A percentile compares a stretch with the other conserved stretches of the same genome.
Conservation (phyloP, 2,113 vertebrate species). For the Rhadina sibilatrix region DNA sequence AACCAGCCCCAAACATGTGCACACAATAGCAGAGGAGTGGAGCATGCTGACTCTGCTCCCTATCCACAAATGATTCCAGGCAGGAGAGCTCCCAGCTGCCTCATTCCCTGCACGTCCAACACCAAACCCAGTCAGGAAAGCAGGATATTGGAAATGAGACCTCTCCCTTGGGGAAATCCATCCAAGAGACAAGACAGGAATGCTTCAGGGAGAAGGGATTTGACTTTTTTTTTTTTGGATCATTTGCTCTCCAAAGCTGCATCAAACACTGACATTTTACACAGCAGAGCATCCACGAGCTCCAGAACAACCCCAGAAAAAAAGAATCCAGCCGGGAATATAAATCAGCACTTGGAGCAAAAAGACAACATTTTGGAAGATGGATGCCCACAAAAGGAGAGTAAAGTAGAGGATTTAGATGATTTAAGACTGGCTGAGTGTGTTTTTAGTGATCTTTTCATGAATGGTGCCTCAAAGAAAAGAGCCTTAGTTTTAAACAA, state of each 20-base stretch:
- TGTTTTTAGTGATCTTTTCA: background rate
- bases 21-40: background rate
- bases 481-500: background rate
- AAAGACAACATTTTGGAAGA: background rate
- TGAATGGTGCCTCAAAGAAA: background rate
- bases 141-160: background rate
- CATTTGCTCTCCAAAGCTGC: background rate
- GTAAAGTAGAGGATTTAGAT: background rate
- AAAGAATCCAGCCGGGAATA: background rate
- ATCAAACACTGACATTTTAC: background rate
- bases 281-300: background rate
- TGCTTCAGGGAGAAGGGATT: background rate
- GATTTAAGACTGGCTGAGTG: background rate
- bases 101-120: background rate
- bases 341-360: constrained; percentile 3
- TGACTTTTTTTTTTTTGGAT: background rate
- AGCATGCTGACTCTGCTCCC: background rate
- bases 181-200: background rate
- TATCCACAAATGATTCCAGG: background rate
- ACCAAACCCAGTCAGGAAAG: background rate
- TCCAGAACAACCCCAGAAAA: background rate
- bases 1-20: background rate
- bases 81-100: background rate
- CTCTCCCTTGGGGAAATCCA: background rate
- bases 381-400: background rate